A percentile compares a stretch with the other conserved stretches of the same genome.
Conservation (phyloP, 2,888 invertebrate species). For the Melanophora roralis region DNA sequence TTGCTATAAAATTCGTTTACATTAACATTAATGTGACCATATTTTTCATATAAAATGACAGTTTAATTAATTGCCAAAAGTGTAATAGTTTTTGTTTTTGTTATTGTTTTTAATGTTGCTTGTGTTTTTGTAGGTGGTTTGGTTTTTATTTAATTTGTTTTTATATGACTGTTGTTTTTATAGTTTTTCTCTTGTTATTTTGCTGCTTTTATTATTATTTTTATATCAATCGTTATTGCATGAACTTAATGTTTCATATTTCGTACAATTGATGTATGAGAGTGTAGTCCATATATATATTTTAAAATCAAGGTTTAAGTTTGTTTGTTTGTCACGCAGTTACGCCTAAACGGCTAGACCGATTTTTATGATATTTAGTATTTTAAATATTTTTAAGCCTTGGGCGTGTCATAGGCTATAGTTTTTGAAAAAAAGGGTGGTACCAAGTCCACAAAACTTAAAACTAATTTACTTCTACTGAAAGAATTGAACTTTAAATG, state of each 20-base stretch:
- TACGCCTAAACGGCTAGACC: too few relatives aligned
- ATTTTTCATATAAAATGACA: constrained; percentile 56
- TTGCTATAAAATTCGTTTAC: constrained; percentile 41
- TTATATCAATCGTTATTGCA: constrained; percentile 26
- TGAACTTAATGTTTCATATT: constrained; percentile 32
- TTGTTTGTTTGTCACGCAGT: too few relatives aligned
- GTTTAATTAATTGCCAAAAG: constrained; percentile 57
- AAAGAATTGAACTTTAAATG: too few relatives aligned
- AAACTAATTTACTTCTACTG: too few relatives aligned
- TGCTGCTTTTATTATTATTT: constrained; percentile 11
- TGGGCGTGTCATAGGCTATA: too few relatives aligned
- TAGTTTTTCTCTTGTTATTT: not conserved
- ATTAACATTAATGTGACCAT: constrained; percentile 55
- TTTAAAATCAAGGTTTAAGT: not conserved
- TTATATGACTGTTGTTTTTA: not conserved
- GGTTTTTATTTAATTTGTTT: constrained; percentile 1
- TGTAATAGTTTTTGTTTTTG: constrained; percentile 24
- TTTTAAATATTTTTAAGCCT: too few relatives aligned
- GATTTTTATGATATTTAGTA: too few relatives aligned
- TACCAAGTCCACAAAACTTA: too few relatives aligned
- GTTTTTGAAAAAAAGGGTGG: too few relatives aligned
- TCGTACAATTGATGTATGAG: constrained; percentile 9
- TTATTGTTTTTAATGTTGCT: too few relatives aligned
- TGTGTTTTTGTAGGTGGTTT: not conserved
- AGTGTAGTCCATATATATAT: not conserved